These are phyloP conservation scores for Papilio helenus DNA, from an alignment of 1,140 invertebrate genomes.

Conservation along the genomic window DNA sequence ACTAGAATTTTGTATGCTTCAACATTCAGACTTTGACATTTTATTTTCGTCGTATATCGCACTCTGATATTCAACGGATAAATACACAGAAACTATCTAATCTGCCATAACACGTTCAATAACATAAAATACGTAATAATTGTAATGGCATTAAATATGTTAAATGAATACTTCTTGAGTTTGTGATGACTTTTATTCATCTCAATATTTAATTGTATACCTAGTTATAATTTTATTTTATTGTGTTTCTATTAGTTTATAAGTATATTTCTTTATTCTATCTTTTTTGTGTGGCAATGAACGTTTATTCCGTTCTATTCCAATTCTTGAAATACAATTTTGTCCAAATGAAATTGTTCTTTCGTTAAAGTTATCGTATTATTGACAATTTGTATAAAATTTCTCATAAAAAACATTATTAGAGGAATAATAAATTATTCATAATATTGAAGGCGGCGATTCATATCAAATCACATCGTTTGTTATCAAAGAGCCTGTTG, in stretches of 20 bases:
- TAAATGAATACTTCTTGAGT: constrained; percentile 2
- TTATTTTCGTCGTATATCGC: constrained; percentile 4
- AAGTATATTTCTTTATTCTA: too few species aligned
- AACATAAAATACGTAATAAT: too few species aligned
- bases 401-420: not conserved
- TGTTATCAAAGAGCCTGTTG: constrained; percentile 32
- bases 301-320: too few species aligned
- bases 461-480: constrained; percentile 20
- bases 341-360: too few species aligned
- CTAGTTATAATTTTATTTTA: too few species aligned
- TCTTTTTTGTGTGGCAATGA: too few species aligned
- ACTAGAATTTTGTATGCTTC: not conserved
- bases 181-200: not conserved
- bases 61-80: too few species aligned
- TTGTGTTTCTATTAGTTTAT: too few species aligned
- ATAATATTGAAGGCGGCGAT: constrained; percentile 9
- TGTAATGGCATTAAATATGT: too few species aligned
- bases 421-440: constrained; percentile 10
- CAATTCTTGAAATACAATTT: too few species aligned
- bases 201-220: too few species aligned
- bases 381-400: not conserved
- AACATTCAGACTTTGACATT: not conserved
- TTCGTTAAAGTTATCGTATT: not conserved
- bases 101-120: not conserved
- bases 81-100: not conserved